phyloP scores from a whole-genome alignment of 2,113 vertebrate genomes.

The Mystacornis crossleyi region DNA sequence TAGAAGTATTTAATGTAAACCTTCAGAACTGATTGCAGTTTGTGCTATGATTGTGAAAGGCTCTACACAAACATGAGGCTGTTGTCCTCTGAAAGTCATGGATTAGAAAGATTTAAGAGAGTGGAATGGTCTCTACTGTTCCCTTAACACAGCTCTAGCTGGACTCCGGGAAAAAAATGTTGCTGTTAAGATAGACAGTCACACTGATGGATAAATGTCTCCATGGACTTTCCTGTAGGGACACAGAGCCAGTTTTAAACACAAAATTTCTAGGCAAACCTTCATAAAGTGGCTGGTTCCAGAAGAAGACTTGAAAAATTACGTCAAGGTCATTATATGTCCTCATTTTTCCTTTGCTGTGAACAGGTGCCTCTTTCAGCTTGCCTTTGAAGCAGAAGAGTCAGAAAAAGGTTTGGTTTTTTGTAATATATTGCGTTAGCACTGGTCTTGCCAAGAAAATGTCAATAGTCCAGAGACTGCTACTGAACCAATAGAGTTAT shows the following conservation, averaged over 20 bases:
- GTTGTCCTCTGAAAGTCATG: neutral
- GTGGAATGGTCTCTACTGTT: neutral
- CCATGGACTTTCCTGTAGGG: neutral
- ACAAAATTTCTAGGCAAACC: neutral
- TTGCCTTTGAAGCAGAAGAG: neutral
- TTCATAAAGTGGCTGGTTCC: neutral
- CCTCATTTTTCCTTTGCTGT: neutral
- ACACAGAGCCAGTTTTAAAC: neutral
- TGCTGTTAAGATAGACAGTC: neutral
- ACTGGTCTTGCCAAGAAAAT: neutral
- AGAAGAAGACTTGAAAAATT: neutral
- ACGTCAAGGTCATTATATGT: neutral
- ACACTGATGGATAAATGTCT: neutral
- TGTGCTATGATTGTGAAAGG: neutral
- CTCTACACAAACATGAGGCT: neutral
- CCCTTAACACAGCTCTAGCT: neutral
- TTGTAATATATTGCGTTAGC: slow-evolving; percentile 3
- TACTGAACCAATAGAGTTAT: neutral
- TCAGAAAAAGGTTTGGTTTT: neutral
- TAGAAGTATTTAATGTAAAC: neutral
- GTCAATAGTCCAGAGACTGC: slow-evolving; percentile 6
- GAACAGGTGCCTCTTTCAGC: neutral
- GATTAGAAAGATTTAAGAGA: neutral
- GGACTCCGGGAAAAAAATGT: neutral
- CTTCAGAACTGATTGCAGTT: neutral